These are phyloP conservation scores for Pinctada fucata DNA, from an alignment of 2,888 invertebrate genomes.

Conservation along the genomic window DNA sequence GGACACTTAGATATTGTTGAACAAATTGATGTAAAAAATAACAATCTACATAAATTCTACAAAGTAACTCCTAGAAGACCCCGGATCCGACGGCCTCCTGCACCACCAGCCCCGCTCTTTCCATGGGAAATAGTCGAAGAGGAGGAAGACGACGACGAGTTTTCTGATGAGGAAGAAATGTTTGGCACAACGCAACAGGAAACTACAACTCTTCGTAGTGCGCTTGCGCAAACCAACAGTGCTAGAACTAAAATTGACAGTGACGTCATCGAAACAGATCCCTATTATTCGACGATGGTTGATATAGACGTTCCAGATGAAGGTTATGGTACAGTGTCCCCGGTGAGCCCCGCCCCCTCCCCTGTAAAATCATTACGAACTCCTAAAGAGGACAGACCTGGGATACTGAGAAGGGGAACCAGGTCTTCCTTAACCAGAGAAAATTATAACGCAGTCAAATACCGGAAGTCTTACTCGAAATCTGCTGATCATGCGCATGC, in stretches of 20 bases:
- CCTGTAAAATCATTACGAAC: constrained; percentile 11
- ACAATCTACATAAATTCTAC: constrained; percentile 63
- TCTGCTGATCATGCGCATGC: neutral
- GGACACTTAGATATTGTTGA: constrained; percentile 68
- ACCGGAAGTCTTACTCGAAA: constrained; percentile 30
- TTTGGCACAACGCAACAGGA: constrained; percentile 26
- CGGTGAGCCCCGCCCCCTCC: constrained; percentile 40
- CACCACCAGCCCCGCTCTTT: constrained; percentile 48
- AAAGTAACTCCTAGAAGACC: constrained; percentile 56
- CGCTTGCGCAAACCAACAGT: constrained; percentile 8
- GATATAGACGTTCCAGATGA: constrained; percentile 37
- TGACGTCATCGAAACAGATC: constrained; percentile 39
- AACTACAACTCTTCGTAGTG: constrained; percentile 11
- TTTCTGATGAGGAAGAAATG: constrained; percentile 37
- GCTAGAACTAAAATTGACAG: constrained; percentile 15
- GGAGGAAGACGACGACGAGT: constrained; percentile 43
- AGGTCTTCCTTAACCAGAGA: constrained; percentile 32
- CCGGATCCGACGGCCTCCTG: constrained; percentile 53
- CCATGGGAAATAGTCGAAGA: constrained; percentile 16
- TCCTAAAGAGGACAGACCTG: constrained; percentile 17
- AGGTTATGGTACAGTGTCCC: constrained; percentile 55
- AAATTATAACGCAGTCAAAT: constrained; percentile 33
- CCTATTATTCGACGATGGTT: constrained; percentile 32
- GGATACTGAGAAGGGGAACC: constrained; percentile 23
- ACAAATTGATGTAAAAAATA: constrained; percentile 69